Base-by-base conservation (phyloP, 2,888 invertebrate species). In the Acrocyrtus sp. region DNA sequence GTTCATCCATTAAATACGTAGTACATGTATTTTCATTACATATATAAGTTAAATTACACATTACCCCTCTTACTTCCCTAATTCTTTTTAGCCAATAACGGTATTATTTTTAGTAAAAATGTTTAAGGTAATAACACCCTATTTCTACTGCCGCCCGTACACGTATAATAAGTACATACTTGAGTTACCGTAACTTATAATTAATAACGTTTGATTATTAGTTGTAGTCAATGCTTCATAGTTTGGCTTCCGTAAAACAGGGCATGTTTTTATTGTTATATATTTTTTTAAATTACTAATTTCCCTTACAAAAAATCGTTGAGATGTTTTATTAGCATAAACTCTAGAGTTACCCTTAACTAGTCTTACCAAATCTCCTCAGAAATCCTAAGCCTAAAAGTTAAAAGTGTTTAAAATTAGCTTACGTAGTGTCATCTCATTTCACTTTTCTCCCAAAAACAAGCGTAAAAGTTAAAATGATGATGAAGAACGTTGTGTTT, bases 171-270 rank as follows among this genome's bases (percentile, higher is more conserved):
- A 68, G n/a, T n/a, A n/a, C n/a, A n/a, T n/a, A n/a, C n/a, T n/a
- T n/a, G n/a, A n/a, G n/a, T n/a, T n/a, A n/a, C n/a, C n/a, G n/a
- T n/a, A n/a, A n/a, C n/a, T n/a, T n/a, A n/a, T n/a, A n/a, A n/a
- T n/a, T n/a, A n/a, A n/a, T n/a, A n/a, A n/a, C n/a, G n/a, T n/a
- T n/a, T n/a, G n/a, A n/a, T n/a, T n/a, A n/a, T n/a, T n/a, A n/a
- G n/a, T n/a, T n/a, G n/a, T n/a, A n/a, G n/a, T n/a, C n/a, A n/a
- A 60, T 61, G 41, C 45, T 67, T 51, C n/a, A 58, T 47, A 53
- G 26, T 67, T 68, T 68, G 68, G 68, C 68, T 68, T 68, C 61
- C 53, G 67, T 56, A 56, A 56, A 56, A 65, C 65, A 65, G 65
- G 65, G 21, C 34, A 47, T 41, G 41, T 15, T 21, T 65, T 56